Conservation (phyloP, 2,888 invertebrate genomes). For the Drosophila borborema region DNA sequence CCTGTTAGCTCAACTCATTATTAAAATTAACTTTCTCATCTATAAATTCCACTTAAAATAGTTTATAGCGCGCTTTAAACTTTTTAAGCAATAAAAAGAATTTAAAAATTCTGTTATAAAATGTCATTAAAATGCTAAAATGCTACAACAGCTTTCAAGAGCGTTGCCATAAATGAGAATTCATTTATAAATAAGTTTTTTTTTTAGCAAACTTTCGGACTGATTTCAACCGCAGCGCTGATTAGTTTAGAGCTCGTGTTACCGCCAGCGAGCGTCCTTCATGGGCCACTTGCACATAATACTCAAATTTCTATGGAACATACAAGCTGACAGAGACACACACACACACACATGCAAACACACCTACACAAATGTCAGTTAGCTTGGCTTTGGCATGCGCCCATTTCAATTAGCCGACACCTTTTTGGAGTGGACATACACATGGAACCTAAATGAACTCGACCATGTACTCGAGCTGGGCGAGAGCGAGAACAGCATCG, state of each 20-base stretch:
- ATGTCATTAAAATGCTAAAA: not conserved
- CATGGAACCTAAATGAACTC: conserved; percentile 26
- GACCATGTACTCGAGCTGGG: conserved; percentile 22
- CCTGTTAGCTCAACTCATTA: no score
- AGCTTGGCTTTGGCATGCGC: conserved; percentile 28
- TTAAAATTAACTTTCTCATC: not conserved
- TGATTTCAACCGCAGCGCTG: conserved; percentile 27
- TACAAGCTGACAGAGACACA: conserved; percentile 1
- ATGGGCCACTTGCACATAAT: conserved; percentile 62
- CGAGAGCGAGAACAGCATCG: conserved; percentile 26
- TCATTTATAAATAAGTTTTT: conserved; percentile 3
- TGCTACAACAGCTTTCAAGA: not conserved
- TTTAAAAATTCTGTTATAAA: not conserved
- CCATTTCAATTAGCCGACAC: conserved; percentile 74
- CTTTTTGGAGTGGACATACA: conserved; percentile 29
- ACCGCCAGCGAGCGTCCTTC: conserved; percentile 40
- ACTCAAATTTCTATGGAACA: conserved; percentile 56
- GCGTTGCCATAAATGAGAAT: not conserved
- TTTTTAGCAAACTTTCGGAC: not conserved
- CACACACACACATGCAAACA: conserved; percentile 1
- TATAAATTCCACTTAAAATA: not conserved
- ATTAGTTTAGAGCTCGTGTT: conserved; percentile 40
- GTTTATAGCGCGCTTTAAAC: not conserved
- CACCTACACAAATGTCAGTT: not conserved
- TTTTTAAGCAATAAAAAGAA: not conserved